A percentile compares a stretch with the other conserved stretches of the same genome.
Evolutionary conservation across 2,113 vertebrate genomes (phyloP).

Genomic region (Microtus richardsoni): DNA sequence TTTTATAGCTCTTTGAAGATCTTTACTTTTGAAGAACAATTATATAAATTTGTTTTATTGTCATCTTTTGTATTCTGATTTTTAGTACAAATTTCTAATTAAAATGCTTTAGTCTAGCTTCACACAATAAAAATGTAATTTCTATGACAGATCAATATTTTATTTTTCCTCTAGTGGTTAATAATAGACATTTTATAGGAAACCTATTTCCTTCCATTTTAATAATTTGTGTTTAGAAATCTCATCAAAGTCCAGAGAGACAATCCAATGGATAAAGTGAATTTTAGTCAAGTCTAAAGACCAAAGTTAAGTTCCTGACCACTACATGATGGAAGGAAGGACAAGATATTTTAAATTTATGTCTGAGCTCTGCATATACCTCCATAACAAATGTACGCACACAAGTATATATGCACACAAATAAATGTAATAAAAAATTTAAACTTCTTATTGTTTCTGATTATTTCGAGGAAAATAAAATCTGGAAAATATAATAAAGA

Average conservation of each 20-base stretch:
- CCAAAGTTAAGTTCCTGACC: not conserved
- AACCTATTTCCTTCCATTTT: not conserved
- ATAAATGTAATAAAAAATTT: not conserved
- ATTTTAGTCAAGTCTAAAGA: not conserved
- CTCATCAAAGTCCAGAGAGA: not conserved
- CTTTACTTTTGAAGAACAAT: not conserved
- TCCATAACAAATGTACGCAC: not conserved
- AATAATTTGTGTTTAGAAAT: not conserved
- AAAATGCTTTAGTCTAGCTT: not conserved
- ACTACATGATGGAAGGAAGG: not conserved
- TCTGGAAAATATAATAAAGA: not conserved
- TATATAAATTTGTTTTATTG: not conserved
- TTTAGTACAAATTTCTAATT: not conserved
- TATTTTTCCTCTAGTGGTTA: not conserved
- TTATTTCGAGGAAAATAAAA: not conserved
- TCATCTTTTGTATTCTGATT: not conserved
- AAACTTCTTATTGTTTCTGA: not conserved
- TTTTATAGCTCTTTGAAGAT: not conserved
- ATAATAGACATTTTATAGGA: not conserved
- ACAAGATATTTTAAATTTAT: not conserved
- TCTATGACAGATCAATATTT: not conserved
- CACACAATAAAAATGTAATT: not conserved
- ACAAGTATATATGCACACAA: not conserved
- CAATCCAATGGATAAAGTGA: not conserved
- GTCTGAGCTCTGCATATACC: not conserved